Evolutionary conservation across 2,888 invertebrate genomes (phyloP), one percentile per base, ranked within the genome.

Genomic region (Drosophila mayaguana): DNA sequence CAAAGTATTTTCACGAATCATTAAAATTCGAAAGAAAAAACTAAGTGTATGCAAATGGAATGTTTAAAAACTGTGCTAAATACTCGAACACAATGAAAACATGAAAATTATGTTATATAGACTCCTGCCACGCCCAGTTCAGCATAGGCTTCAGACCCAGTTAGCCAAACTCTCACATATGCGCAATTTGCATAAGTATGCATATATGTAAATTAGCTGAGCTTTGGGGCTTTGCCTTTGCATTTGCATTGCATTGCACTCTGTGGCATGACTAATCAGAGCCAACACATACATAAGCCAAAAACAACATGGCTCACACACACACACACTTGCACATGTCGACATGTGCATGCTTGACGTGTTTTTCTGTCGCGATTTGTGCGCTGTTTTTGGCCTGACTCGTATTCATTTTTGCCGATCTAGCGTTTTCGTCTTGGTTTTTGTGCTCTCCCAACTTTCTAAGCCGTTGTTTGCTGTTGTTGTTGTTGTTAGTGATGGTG

Each of bases 121-220:
- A 53, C 60, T 80, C 76, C 75, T 61, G 64, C 28, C 50, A 67
- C 69, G 67, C 78, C 70, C 38, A 66, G 53, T 64, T 40, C 1
- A 43, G 45, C 40, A 62, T 20, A 25, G 67, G 59, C 32, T 48
- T 40, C 32, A 78, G 77, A 72, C 80, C 83, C 60, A 83, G 75
- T 88, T 85, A 80, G 63, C 71, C 69, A 66, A 76, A 73, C 68
- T 46, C 51, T 64, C 50, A 64, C 68, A 61, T 50, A 55, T 63
- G 59, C 25, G 16, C 57, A 63, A 57, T 77, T 69, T 57, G 56
- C 70, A 70, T 64, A 65, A 46, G 66, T 75, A 70, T 78, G 70
- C 72, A 87, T 79, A 68, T 66, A 87, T 83, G 81, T 59, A 89
- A 86, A 83, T 89, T 79, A 72, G 79, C 72, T 71, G 83, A 82